A percentile compares a stretch with the other conserved stretches of the same genome.
phyloP scores from a whole-genome alignment of 1,140 invertebrate species.

The Psilanteris sp. region DNA sequence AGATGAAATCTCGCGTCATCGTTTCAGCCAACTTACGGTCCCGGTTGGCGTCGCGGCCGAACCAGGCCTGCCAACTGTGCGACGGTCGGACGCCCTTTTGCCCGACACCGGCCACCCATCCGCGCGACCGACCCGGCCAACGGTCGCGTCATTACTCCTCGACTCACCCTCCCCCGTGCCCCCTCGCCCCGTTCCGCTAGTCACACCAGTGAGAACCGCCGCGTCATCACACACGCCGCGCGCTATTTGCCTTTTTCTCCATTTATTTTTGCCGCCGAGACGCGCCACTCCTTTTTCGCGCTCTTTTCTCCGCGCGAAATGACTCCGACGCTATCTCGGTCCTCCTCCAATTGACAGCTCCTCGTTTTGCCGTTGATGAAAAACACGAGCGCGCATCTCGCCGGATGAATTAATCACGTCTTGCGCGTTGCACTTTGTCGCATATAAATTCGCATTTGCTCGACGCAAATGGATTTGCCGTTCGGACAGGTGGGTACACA shows the following conservation, averaged over 20 bases:
- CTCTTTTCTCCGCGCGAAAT: constrained; percentile 20
- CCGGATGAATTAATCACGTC: constrained; percentile 10
- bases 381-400: neutral
- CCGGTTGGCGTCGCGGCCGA: too few relatives aligned
- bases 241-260: constrained; percentile 45
- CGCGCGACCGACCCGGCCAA: too few relatives aligned
- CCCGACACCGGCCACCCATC: neutral
- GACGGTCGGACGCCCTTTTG: neutral
- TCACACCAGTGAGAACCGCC: too few relatives aligned
- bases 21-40: too few relatives aligned
- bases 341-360: constrained; percentile 17
- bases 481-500: neutral
- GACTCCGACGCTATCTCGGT: constrained; percentile 10
- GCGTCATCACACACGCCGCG: too few relatives aligned
- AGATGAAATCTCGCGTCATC: neutral
- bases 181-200: constrained; percentile 2
- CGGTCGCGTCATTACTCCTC: neutral
- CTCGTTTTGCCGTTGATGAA: constrained; percentile 8
- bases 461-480: too few relatives aligned
- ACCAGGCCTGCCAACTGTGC: too few relatives aligned
- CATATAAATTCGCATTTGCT: too few relatives aligned
- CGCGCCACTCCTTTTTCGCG: constrained; percentile 20
- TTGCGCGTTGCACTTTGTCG: neutral
- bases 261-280: constrained; percentile 41
- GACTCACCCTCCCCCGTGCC: neutral